A percentile compares a stretch with the other conserved stretches of the same genome.
These are phyloP conservation scores for Brachyrhaphis roseni DNA, from an alignment of 2,797 vertebrate genomes.

Conservation along the genomic window DNA sequence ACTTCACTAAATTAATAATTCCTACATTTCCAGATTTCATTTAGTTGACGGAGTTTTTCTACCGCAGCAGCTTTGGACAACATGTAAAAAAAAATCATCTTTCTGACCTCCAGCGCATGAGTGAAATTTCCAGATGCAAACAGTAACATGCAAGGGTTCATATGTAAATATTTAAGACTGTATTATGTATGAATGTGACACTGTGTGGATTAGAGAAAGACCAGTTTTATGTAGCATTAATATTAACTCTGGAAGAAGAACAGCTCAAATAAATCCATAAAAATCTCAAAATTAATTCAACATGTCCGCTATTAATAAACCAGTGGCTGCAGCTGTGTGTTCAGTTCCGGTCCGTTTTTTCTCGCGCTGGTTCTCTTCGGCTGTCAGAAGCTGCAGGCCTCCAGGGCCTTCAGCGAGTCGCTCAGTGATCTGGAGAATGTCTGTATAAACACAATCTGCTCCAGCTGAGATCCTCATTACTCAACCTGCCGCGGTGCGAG, in stretches of 20 bases:
- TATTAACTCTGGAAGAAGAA: not conserved
- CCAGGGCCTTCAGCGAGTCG: constrained; percentile 22
- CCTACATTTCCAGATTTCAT: too few relatives aligned
- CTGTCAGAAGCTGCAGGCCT: not conserved
- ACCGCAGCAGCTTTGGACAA: too few relatives aligned
- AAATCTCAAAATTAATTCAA: not conserved
- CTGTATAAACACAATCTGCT: constrained; percentile 63
- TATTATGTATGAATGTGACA: not conserved
- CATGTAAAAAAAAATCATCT: too few relatives aligned
- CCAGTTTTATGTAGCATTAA: not conserved
- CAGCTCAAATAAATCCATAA: not conserved
- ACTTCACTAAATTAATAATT: too few relatives aligned
- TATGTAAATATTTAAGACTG: not conserved
- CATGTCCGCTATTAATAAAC: not conserved
- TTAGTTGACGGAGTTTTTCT: too few relatives aligned
- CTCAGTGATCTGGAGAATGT: constrained; percentile 50
- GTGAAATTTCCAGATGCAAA: too few relatives aligned
- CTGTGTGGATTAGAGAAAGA: not conserved
- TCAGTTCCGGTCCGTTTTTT: not conserved
- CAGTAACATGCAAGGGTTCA: too few relatives aligned
- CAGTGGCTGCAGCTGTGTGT: not conserved
- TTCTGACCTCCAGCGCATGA: too few relatives aligned
- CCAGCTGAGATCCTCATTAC: constrained; percentile 63
- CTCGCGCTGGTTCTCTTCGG: not conserved
- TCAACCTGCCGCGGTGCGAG: constrained; percentile 50